Percentiles rank a stretch among this genome's conserved stretches.
These are phyloP conservation scores for Etia nguti DNA, from an alignment of 2,113 vertebrate genomes.

Conservation along the genomic window DNA sequence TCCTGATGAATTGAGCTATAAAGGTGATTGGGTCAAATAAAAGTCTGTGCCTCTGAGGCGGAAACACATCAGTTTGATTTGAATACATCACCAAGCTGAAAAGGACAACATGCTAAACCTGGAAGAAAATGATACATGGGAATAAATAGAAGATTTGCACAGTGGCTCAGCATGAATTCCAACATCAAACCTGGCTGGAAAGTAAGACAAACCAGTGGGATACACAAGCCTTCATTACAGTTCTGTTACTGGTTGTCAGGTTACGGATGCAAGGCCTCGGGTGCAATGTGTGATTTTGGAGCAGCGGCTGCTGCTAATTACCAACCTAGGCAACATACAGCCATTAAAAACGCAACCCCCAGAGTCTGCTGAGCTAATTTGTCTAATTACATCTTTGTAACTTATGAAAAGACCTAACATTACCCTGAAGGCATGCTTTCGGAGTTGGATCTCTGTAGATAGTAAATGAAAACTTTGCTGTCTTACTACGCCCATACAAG, in stretches of 20 bases:
- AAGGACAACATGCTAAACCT: constrained; percentile 28
- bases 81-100: constrained; percentile 32
- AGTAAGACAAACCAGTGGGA: constrained; percentile 61
- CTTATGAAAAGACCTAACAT: constrained; percentile 70
- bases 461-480: constrained; percentile 54
- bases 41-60: constrained; percentile 53
- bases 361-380: constrained; percentile 72
- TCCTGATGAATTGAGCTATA: constrained; percentile 66
- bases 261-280: constrained; percentile 56
- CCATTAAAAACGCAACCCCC: constrained; percentile 66
- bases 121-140: constrained; percentile 29
- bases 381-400: constrained; percentile 74
- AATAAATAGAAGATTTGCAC: constrained; percentile 44
- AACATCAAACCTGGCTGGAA: constrained; percentile 51
- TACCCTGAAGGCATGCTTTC: constrained; percentile 61
- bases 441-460: constrained; percentile 38
- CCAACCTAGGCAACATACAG: constrained; percentile 63
- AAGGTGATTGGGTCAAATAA: constrained; percentile 68
- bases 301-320: constrained; percentile 70
- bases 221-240: constrained; percentile 61
- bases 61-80: constrained; percentile 56
- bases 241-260: constrained; percentile 62
- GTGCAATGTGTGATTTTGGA: constrained; percentile 62
- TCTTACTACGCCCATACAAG: constrained; percentile 23
- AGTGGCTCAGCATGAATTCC: constrained; percentile 45